Conservation (phyloP, 2,888 invertebrate genomes). For the Drosophila leonis region DNA sequence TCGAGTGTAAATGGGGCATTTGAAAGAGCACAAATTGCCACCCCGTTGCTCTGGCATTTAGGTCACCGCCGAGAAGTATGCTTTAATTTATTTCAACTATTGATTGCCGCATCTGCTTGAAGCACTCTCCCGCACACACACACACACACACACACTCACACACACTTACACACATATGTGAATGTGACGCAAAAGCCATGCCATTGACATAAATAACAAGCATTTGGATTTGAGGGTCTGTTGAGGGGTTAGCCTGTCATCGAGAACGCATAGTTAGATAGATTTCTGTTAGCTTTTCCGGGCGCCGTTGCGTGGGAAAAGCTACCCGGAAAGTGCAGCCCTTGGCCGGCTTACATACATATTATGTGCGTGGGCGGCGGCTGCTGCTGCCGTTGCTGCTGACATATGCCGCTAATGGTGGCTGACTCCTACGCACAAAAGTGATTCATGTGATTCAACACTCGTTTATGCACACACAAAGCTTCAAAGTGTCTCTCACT, state of each 20-base stretch:
- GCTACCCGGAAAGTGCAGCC: slow-evolving; percentile 70
- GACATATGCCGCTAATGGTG: slow-evolving; percentile 77
- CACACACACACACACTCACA: slow-evolving; percentile 2
- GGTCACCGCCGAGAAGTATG: slow-evolving; percentile 77
- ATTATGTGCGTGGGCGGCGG: slow-evolving; percentile 73
- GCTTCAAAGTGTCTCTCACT: slow-evolving; percentile 12
- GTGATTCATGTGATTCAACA: slow-evolving; percentile 69
- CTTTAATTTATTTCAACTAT: slow-evolving; percentile 61
- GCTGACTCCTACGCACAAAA: slow-evolving; percentile 63
- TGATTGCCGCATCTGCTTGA: slow-evolving; percentile 52
- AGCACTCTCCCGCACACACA: slow-evolving; percentile 24
- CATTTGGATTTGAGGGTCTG: slow-evolving; percentile 3
- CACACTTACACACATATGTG: slow-evolving; percentile 12
- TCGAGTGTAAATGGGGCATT: slow-evolving; percentile 22
- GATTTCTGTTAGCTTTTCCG: slow-evolving; percentile 37
- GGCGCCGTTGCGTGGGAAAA: slow-evolving; percentile 54
- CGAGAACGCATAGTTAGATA: slow-evolving; percentile 36
- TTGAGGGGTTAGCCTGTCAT: slow-evolving; percentile 32
- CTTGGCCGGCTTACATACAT: slow-evolving; percentile 36
- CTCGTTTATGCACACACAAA: slow-evolving; percentile 69
- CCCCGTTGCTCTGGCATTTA: slow-evolving; percentile 59
- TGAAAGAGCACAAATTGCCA: slow-evolving; percentile 48
- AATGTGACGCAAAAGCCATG: slow-evolving; percentile 47
- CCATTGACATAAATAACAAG: slow-evolving; percentile 72
- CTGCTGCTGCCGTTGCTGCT: slow-evolving; percentile 40